Percentiles rank a stretch among this genome's conserved stretches.
These are phyloP conservation scores for Catotricha subobsoleta DNA, from an alignment of 2,888 invertebrate species.

Conservation along the genomic window DNA sequence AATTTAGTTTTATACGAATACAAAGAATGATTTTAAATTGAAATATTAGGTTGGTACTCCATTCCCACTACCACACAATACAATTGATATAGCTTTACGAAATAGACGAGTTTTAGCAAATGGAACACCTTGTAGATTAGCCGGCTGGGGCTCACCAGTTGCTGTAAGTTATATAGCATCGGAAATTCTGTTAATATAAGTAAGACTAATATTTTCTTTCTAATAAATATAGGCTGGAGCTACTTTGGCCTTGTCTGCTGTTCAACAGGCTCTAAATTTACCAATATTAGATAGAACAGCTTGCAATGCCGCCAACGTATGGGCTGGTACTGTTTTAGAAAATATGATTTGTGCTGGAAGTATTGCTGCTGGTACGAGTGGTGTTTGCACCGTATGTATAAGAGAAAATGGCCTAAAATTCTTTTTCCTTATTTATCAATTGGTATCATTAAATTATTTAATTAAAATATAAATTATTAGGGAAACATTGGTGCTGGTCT, in stretches of 20 bases:
- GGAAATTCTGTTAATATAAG: not conserved
- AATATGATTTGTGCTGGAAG: constrained; percentile 7
- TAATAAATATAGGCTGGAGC: not conserved
- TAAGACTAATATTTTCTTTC: not conserved
- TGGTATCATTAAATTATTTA: not conserved
- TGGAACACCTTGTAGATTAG: constrained; percentile 4
- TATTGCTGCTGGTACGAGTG: no score
- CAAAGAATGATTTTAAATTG: no score
- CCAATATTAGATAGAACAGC: not conserved
- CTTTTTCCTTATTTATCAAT: not conserved
- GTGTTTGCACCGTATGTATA: constrained; percentile 2
- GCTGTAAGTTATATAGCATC: not conserved
- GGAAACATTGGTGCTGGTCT: constrained; percentile 7
- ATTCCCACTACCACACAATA: constrained; percentile 8
- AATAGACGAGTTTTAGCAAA: not conserved
- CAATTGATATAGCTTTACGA: constrained; percentile 7
- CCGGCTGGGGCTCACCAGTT: constrained; percentile 7
- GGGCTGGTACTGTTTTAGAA: not conserved
- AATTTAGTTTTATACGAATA: no score
- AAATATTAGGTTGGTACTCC: not conserved
- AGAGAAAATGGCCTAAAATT: not conserved
- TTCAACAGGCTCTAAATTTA: constrained; percentile 1
- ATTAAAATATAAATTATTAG: not conserved
- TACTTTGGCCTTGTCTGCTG: constrained; percentile 4
- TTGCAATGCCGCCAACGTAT: constrained; percentile 2